Evolutionary conservation across 92 coral and sea anemone species (phyloP), one percentile per base, ranked within the genome.

Genomic region (Epizoanthus illoricatus): DNA sequence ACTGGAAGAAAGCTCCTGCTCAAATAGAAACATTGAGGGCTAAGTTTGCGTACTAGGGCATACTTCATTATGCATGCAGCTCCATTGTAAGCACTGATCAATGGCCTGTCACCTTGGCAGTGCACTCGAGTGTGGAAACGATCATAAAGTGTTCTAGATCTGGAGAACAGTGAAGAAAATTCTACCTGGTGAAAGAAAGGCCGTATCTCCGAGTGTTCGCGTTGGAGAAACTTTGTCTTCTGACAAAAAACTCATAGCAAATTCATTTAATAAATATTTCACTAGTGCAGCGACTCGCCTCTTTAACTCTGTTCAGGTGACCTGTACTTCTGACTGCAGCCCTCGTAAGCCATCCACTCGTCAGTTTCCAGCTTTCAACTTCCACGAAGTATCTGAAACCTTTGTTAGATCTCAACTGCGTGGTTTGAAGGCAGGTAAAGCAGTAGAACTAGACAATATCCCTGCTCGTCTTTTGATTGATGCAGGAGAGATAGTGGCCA

Each of bases 1-100:
- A 80, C 75, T 80, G 84, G 84, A 65, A 63, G 52, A 80, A 64
- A 40, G 84, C 80, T 11, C 84, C 84, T n/a, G 17, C 84, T 12
- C 42, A 80, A 80, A 63, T 62, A 16, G 57, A 80, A 80, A 65
- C 28, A 2, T 80, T 63, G 4, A 33, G 84, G 47, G n/a, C n/a
- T n/a, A n/a, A n/a, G n/a, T n/a, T n/a, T n/a, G n/a, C n/a, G n/a
- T n/a, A n/a, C n/a, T n/a, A n/a, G n/a, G n/a, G n/a, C n/a, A n/a
- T n/a, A n/a, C n/a, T n/a, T n/a, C n/a, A n/a, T n/a, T n/a, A n/a
- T n/a, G n/a, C n/a, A n/a, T n/a, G n/a, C n/a, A n/a, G n/a, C n/a
- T n/a, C n/a, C n/a, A n/a, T n/a, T n/a, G n/a, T n/a, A n/a, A n/a
- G n/a, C n/a, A n/a, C n/a, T n/a, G n/a, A n/a, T n/a, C n/a, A n/a